A percentile compares a stretch with the other conserved stretches of the same genome.
phyloP scores from a whole-genome alignment of 2,888 invertebrate species.

The Dusona sp. region DNA sequence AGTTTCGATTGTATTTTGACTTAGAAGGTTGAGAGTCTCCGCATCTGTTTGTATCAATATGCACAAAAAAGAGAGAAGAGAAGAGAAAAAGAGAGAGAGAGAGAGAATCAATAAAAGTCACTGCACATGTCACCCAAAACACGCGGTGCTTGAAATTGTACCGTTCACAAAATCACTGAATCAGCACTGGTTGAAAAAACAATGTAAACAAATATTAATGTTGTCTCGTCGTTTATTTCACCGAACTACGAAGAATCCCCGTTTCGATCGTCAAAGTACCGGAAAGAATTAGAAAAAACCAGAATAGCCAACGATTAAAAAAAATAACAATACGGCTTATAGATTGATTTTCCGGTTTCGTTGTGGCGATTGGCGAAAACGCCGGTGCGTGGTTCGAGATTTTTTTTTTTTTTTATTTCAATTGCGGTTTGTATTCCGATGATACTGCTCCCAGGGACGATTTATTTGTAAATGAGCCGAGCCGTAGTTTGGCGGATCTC shows the following conservation, averaged over 20 bases:
- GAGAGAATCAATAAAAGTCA: conserved; percentile 51
- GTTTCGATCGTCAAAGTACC: background rate
- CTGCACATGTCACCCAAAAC: conserved; percentile 61
- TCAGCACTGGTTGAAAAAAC: conserved; percentile 33
- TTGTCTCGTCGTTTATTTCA: background rate
- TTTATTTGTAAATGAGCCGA: conserved; percentile 64
- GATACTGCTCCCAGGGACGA: conserved; percentile 58
- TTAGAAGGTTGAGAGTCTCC: conserved; percentile 1
- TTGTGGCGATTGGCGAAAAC: background rate
- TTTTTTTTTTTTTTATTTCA: background rate
- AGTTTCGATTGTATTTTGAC: background rate
- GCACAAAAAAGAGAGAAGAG: conserved; percentile 3
- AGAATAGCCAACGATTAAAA: background rate
- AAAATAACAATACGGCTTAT: background rate
- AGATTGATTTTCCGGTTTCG: background rate
- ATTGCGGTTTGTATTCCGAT: conserved; percentile 7
- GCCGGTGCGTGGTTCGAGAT: background rate
- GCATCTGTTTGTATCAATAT: conserved; percentile 22
- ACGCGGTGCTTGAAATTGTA: conserved; percentile 27
- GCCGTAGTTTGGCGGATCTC: conserved; percentile 25
- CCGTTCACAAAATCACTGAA: conserved; percentile 56
- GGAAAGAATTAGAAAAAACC: background rate
- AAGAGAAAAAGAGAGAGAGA: background rate
- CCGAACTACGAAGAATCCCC: background rate
- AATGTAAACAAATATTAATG: conserved; percentile 14